A percentile compares a stretch with the other conserved stretches of the same genome.
These are phyloP conservation scores for Paragorgia papillata DNA, from an alignment of 92 coral and sea anemone genomes.

Conservation along the genomic window DNA sequence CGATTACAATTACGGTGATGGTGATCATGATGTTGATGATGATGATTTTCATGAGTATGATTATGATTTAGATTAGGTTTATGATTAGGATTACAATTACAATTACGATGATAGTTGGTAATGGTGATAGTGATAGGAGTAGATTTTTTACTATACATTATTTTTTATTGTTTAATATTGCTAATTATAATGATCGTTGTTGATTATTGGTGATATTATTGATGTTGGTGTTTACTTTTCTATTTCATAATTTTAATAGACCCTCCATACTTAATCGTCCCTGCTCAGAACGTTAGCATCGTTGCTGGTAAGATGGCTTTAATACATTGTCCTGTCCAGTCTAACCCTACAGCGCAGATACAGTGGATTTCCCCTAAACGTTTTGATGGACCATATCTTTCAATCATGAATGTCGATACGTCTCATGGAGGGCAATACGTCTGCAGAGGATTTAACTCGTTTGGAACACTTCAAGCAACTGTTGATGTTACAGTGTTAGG, in stretches of 20 bases:
- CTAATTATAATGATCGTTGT: too few relatives aligned
- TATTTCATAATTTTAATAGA: neutral
- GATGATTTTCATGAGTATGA: neutral
- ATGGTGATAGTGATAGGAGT: neutral
- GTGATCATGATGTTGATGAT: neutral
- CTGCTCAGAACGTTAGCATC: neutral
- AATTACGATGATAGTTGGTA: neutral
- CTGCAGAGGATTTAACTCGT: constrained; percentile 68
- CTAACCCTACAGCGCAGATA: constrained; percentile 68
- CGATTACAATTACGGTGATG: neutral
- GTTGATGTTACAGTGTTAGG: constrained; percentile 62
- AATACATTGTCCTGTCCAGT: constrained; percentile 69
- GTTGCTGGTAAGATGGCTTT: constrained; percentile 45
- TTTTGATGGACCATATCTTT: constrained; percentile 5
- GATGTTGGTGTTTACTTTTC: neutral
- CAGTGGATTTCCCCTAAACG: constrained; percentile 59
- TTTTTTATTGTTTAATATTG: too few relatives aligned
- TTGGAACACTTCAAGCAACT: constrained; percentile 58
- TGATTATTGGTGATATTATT: neutral
- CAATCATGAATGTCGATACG: constrained; percentile 7
- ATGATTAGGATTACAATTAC: neutral
- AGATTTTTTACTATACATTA: too few relatives aligned
- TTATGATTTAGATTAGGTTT: neutral
- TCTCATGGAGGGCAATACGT: constrained; percentile 69
- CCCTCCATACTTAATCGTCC: neutral